phyloP scores from a whole-genome alignment of 2,888 invertebrate genomes.

The Lissonota sp. region DNA sequence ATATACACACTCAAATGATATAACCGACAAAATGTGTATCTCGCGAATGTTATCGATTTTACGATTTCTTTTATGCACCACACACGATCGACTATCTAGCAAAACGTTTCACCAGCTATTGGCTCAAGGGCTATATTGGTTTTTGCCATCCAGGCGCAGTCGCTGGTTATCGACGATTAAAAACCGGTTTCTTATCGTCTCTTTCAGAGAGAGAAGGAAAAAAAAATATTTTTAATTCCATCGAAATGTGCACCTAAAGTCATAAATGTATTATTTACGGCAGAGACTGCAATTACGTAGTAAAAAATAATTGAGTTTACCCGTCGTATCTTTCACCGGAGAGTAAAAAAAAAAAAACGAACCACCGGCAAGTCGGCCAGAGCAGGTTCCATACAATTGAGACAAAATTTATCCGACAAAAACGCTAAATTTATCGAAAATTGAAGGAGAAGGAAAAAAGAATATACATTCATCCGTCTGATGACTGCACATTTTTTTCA shows the following conservation, averaged over 20 bases:
- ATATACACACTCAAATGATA: not conserved
- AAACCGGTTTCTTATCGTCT: slow-evolving; percentile 55
- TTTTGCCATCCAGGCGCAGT: slow-evolving; percentile 20
- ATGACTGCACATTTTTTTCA: not conserved
- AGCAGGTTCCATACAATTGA: too few relatives aligned
- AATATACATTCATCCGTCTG: not conserved
- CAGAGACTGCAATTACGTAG: slow-evolving; percentile 35
- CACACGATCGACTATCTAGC: slow-evolving; percentile 36
- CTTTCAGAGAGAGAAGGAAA: slow-evolving; percentile 13
- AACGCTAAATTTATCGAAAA: not conserved
- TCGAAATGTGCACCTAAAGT: slow-evolving; percentile 16
- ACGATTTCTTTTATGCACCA: slow-evolving; percentile 27
- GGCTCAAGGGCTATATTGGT: slow-evolving; percentile 34
- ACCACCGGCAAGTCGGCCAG: not conserved
- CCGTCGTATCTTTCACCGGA: slow-evolving; percentile 1
- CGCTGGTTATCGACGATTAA: slow-evolving; percentile 45
- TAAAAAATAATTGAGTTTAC: slow-evolving; percentile 40
- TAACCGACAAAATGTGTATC: slow-evolving; percentile 24
- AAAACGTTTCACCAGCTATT: slow-evolving; percentile 25
- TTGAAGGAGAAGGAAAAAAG: not conserved
- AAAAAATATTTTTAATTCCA: slow-evolving; percentile 7
- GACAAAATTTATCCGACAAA: too few relatives aligned
- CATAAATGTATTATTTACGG: slow-evolving; percentile 48
- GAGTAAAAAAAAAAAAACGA: not conserved
- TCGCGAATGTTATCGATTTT: slow-evolving; percentile 26